Percentiles rank a stretch among this genome's conserved stretches.
Conservation (phyloP, 1,140 invertebrate genomes). For the Ceratosolen fusciceps region DNA sequence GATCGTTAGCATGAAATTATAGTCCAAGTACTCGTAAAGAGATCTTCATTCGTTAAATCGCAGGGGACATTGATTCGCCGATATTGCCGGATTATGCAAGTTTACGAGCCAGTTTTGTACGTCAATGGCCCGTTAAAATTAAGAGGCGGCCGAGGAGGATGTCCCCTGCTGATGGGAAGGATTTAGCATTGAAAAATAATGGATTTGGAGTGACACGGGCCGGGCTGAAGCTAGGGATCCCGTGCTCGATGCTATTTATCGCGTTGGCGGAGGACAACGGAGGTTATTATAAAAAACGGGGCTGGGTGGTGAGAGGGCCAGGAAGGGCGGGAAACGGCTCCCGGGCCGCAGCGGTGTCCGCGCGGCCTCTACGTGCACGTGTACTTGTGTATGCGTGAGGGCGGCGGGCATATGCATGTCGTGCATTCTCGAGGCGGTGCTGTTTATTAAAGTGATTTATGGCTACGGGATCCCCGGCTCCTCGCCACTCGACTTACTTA, state of each 20-base stretch:
- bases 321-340: conserved; percentile 21
- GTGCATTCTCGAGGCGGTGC: conserved; percentile 46
- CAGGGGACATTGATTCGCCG: neutral
- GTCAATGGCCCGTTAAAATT: neutral
- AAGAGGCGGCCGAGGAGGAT: neutral
- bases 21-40: neutral
- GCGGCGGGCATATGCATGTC: conserved; percentile 47
- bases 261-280: conserved; percentile 23
- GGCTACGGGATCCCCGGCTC: conserved; percentile 45
- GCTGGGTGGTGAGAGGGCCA: no score
- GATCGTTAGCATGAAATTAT: neutral
- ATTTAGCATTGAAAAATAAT: neutral
- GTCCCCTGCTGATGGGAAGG: neutral
- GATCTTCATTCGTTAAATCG: neutral
- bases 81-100: neutral
- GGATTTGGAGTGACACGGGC: neutral
- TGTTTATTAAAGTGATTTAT: conserved; percentile 63
- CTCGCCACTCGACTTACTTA: conserved; percentile 34
- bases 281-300: conserved; percentile 21
- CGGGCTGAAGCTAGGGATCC: conserved; percentile 3
- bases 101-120: neutral
- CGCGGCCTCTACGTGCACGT: no score
- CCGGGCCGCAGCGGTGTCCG: no score
- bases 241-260: conserved; percentile 46
- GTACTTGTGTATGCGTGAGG: conserved; percentile 39